Evolutionary conservation across 2,113 vertebrate species (phyloP).

Genomic region (Periophthalmus modestus): DNA sequence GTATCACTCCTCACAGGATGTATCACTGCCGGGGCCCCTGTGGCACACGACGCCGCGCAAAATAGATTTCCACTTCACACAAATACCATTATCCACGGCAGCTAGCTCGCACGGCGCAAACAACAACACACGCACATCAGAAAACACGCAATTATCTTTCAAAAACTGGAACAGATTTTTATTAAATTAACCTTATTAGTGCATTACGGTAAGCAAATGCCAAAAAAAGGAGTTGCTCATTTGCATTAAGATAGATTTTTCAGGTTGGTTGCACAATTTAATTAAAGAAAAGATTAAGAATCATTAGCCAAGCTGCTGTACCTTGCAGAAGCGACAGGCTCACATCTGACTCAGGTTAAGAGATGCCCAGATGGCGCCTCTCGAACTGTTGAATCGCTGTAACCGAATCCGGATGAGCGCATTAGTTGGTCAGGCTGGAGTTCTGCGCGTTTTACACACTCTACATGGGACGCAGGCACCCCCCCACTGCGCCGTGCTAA

Average conservation of each 20-base stretch:
- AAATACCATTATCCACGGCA: constrained; percentile 72
- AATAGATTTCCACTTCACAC: constrained; percentile 69
- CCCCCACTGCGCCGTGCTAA: background rate
- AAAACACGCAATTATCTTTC: constrained; percentile 98
- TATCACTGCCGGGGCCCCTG: constrained; percentile 46
- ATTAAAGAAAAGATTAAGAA: constrained; percentile 99
- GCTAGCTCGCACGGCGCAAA: constrained; percentile 71
- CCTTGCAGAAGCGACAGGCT: constrained; percentile 98
- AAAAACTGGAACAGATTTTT: constrained; percentile 99
- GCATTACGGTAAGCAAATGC: constrained; percentile 99
- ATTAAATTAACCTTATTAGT: constrained; percentile 99
- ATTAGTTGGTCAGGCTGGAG: constrained; percentile 89
- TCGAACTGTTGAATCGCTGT: constrained; percentile 99
- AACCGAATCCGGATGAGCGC: constrained; percentile 99
- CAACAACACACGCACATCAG: constrained; percentile 82
- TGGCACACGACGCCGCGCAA: constrained; percentile 61
- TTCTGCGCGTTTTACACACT: constrained; percentile 67
- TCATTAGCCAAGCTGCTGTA: constrained; percentile 99
- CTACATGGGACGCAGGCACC: constrained; percentile 46
- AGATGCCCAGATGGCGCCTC: constrained; percentile 99
- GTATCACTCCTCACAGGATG: constrained; percentile 47
- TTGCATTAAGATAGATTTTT: constrained; percentile 99
- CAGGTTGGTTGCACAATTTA: constrained; percentile 99
- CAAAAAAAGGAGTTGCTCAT: constrained; percentile 98
- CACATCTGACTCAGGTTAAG: constrained; percentile 99